These are phyloP conservation scores for Carassius auratus DNA, from an alignment of 2,113 vertebrate genomes.

Conservation along the genomic window DNA sequence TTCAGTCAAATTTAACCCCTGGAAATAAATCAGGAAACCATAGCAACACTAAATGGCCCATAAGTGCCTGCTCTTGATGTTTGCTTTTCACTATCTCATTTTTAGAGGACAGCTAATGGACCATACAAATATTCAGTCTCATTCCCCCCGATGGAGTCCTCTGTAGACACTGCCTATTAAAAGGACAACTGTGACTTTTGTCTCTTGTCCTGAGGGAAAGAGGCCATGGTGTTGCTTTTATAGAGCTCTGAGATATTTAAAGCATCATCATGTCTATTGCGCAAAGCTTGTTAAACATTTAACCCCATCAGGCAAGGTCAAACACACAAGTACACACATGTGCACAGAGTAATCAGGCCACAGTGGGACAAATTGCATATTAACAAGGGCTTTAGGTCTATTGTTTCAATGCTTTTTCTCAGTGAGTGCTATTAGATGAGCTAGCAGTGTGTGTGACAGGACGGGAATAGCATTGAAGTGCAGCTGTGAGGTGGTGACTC, in stretches of 20 bases:
- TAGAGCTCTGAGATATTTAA: slow-evolving; percentile 62
- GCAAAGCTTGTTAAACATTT: slow-evolving; percentile 64
- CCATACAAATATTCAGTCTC: slow-evolving; percentile 30
- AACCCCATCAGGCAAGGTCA: slow-evolving; percentile 62
- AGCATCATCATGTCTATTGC: slow-evolving; percentile 53
- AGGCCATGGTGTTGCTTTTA: slow-evolving; percentile 52
- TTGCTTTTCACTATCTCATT: slow-evolving; percentile 31
- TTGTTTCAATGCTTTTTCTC: slow-evolving; percentile 35
- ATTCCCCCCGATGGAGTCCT: slow-evolving; percentile 24
- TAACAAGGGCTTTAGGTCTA: slow-evolving; percentile 43
- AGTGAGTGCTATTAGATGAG: slow-evolving; percentile 12
- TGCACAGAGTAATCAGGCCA: slow-evolving; percentile 65
- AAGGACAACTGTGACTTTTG: slow-evolving; percentile 39
- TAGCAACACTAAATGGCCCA: not conserved
- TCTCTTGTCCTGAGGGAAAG: slow-evolving; percentile 17
- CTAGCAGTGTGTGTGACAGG: not conserved
- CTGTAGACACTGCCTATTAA: slow-evolving; percentile 38
- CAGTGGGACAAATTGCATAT: slow-evolving; percentile 40
- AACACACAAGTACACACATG: slow-evolving; percentile 43
- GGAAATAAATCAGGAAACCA: not conserved
- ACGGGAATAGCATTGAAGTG: slow-evolving; percentile 1
- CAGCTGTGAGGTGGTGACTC: not conserved
- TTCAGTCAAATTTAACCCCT: not conserved
- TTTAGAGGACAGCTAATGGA: slow-evolving; percentile 45
- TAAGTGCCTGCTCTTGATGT: slow-evolving; percentile 32